Conservation (phyloP, 2,113 vertebrate genomes). For the Corythoichthys intestinalis region DNA sequence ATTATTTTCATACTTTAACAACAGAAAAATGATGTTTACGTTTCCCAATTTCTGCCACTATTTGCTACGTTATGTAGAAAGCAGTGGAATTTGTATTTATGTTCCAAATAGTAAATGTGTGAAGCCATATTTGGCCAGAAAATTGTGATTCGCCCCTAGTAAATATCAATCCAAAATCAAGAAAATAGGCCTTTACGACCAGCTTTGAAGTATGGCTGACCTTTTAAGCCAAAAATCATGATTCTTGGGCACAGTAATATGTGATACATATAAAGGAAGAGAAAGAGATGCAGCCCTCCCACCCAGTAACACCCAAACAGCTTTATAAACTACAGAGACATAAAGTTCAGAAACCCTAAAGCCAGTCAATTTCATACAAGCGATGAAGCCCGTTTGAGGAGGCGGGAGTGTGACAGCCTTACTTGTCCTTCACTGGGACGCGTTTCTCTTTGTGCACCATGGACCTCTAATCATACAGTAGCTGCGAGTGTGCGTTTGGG, state of each 20-base stretch:
- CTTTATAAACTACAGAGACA: slow-evolving; percentile 30
- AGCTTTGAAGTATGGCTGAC: background rate
- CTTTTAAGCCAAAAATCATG: background rate
- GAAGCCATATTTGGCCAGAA: no score
- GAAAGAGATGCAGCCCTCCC: slow-evolving; percentile 18
- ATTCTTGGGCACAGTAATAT: background rate
- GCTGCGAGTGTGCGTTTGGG: slow-evolving; percentile 46
- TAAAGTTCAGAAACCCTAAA: slow-evolving; percentile 17
- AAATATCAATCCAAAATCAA: background rate
- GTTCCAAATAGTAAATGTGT: no score
- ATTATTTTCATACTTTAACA: no score
- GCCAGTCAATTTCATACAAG: slow-evolving; percentile 17
- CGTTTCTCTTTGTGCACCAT: slow-evolving; percentile 52
- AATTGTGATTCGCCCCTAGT: no score
- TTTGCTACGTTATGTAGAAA: no score
- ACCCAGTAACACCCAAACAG: slow-evolving; percentile 3
- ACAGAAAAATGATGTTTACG: no score
- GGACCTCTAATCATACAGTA: slow-evolving; percentile 66
- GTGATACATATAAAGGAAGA: background rate
- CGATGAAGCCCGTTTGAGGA: slow-evolving; percentile 32
- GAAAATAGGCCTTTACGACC: slow-evolving; percentile 10
- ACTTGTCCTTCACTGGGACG: slow-evolving; percentile 45
- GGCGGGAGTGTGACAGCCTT: slow-evolving; percentile 33
- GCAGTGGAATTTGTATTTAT: no score
- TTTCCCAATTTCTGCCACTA: no score